These are phyloP conservation scores for Amaurobius ferox DNA, from an alignment of 2,888 invertebrate species.

Conservation along the genomic window DNA sequence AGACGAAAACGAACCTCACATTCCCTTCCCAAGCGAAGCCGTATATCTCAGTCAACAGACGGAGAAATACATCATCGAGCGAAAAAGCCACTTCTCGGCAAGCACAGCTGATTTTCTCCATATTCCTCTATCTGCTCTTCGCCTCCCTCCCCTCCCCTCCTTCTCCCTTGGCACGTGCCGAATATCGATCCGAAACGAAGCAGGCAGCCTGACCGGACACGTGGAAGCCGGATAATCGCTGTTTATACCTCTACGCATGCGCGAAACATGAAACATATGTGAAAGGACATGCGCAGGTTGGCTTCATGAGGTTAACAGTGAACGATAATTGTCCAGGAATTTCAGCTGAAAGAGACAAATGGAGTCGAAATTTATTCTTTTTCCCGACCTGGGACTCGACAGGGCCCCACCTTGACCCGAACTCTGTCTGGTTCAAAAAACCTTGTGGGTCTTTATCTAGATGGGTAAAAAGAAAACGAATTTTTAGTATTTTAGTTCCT, in stretches of 20 bases:
- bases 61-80: background rate
- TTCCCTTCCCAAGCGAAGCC: background rate
- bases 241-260: background rate
- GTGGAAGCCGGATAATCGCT: conserved; percentile 2
- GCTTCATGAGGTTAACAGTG: background rate
- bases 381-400: too few relatives aligned
- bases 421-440: too few relatives aligned
- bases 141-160: background rate
- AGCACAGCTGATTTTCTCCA: background rate
- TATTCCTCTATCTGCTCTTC: background rate
- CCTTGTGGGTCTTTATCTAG: too few relatives aligned
- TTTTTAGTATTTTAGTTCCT: too few relatives aligned
- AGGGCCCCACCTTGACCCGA: too few relatives aligned
- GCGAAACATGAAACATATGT: background rate
- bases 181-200: background rate
- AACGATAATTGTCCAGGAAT: too few relatives aligned
- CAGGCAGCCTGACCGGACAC: background rate
- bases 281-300: background rate
- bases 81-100: background rate
- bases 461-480: too few relatives aligned
- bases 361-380: too few relatives aligned
- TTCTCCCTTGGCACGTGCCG: background rate
- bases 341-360: too few relatives aligned
- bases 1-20: background rate
- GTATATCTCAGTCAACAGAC: background rate